Conservation (phyloP, 2,888 invertebrate species). For the Brachyptera risi region DNA sequence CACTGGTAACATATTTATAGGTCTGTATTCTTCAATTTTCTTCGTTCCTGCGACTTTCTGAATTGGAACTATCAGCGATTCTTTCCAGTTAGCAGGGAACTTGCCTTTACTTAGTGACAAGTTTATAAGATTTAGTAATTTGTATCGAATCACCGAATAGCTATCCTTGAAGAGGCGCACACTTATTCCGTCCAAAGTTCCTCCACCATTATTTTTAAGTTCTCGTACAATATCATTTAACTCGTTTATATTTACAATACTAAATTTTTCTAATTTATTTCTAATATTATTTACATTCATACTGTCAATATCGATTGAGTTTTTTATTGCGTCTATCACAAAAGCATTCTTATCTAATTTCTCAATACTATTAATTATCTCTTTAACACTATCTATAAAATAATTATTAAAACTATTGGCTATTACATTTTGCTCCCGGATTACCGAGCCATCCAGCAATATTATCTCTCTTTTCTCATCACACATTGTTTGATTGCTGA, state of each 20-base stretch:
- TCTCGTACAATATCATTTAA: background rate
- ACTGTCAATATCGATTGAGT: background rate
- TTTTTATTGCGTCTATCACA: background rate
- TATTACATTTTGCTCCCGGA: background rate
- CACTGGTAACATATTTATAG: constrained; percentile 30
- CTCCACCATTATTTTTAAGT: background rate
- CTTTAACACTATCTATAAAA: background rate
- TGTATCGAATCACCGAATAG: background rate
- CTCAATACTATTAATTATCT: background rate
- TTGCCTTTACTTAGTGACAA: background rate
- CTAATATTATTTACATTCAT: background rate
- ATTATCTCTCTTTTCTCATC: background rate
- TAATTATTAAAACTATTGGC: background rate
- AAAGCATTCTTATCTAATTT: background rate
- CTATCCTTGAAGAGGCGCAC: background rate
- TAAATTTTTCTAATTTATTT: background rate
- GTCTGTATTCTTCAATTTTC: constrained; percentile 27
- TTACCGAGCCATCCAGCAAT: background rate
- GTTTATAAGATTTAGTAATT: background rate
- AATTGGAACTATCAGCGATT: background rate
- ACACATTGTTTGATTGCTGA: background rate
- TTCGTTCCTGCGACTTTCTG: background rate
- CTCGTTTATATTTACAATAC: background rate
- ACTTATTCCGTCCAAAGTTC: background rate
- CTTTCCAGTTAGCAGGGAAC: background rate